Evolutionary conservation across 2,888 invertebrate genomes (phyloP), one percentile per base, ranked within the genome.

Genomic region (Xestia xanthographa): DNA sequence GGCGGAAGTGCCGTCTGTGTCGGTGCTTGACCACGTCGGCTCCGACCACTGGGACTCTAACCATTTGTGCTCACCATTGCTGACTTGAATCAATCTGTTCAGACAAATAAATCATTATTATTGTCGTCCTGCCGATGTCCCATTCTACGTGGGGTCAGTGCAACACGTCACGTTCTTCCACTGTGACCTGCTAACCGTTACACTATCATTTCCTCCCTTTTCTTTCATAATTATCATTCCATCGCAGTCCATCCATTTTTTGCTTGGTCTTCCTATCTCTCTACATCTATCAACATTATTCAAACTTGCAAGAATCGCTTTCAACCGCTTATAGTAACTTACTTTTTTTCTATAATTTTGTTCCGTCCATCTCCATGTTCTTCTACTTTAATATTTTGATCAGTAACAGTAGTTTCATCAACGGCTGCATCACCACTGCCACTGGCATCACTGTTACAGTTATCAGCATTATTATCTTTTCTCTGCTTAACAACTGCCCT

Each of bases 31-130:
- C 92, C 94, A 95, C 20, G 92, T 91, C 77, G 92, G 92, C 17
- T 91, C 92, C 0, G 96, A 96, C 93, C 94, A 95, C 45, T 71
- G 88, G 0, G 95, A 95, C 82, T 94, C 92, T 65, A 95, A 56
- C 93, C 95, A 95, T 34, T 76, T 73, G 58, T 87, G 87, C 2
- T 90, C 89, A 14, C 88, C 17, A 2, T 14, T 62, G 2, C 70
- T 78, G n/a, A n/a, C 48, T 41, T 62, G 66, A 20, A 38, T 12
- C 5, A 53, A 12, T 34, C 77, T 80, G 45, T 80, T 38, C 29
- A 50, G 11, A 29, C 8, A 58, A 58, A 58, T 29, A 58, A 26
- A 29, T 29, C 29, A 17, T 8, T 2, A 58, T 29, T 17, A 58
- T 58, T 5, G 12, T 56, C 3, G 3, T 29, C 8, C 17, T 8